Evolutionary conservation across 1,140 invertebrate species (phyloP).

Genomic region (Cydia fagiglandana): DNA sequence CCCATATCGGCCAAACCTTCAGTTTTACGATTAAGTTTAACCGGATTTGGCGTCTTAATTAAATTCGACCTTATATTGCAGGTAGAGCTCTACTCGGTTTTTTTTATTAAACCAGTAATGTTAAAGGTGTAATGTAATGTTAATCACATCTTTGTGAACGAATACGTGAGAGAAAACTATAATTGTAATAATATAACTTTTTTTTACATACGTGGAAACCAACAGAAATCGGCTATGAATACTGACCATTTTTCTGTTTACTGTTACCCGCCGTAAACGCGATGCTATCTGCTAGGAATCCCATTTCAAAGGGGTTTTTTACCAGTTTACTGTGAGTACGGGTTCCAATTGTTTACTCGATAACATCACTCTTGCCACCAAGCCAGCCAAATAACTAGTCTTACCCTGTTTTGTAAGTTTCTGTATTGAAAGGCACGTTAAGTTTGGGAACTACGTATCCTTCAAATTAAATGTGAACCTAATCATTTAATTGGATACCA

Average conservation of each 20-base stretch:
- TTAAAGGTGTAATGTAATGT: too few species aligned
- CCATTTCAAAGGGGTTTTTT: slow-evolving; percentile 29
- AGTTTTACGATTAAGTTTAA: too few species aligned
- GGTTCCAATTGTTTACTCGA: slow-evolving; percentile 23
- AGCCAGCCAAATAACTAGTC: slow-evolving; percentile 1
- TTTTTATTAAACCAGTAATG: too few species aligned
- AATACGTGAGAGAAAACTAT: too few species aligned
- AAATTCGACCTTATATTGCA: too few species aligned
- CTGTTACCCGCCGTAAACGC: slow-evolving; percentile 25
- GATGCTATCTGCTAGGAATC: slow-evolving; percentile 20
- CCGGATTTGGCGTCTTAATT: too few species aligned
- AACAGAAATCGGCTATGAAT: background rate
- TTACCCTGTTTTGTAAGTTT: background rate
- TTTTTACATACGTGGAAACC: too few species aligned
- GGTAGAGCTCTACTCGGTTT: too few species aligned
- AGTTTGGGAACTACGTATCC: background rate
- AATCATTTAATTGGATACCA: background rate
- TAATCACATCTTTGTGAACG: too few species aligned
- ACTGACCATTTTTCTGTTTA: background rate
- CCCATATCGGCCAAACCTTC: too few species aligned
- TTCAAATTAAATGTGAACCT: background rate
- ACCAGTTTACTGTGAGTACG: slow-evolving; percentile 27
- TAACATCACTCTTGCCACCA: background rate
- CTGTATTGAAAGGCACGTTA: background rate
- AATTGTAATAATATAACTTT: too few species aligned